Conservation (phyloP, 2,888 invertebrate species). For the Drosophila lacicola region DNA sequence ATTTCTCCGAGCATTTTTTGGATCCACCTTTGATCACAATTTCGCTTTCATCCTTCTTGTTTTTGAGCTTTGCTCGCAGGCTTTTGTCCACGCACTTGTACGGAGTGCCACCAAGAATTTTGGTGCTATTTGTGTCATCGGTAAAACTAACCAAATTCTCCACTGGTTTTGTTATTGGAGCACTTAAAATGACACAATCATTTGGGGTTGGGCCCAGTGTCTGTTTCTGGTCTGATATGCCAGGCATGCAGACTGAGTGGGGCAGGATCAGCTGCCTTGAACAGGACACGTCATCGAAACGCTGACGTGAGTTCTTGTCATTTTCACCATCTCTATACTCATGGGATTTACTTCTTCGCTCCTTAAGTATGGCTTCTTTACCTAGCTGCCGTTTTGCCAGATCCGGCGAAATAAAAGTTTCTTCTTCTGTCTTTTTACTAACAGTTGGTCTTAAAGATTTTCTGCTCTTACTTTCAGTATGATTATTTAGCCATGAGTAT, state of each 20-base stretch:
- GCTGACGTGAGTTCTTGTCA: not conserved
- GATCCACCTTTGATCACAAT: conserved; percentile 48
- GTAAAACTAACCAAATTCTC: not conserved
- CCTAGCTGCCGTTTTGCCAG: conserved; percentile 24
- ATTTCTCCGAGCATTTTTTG: conserved; percentile 23
- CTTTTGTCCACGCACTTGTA: not conserved
- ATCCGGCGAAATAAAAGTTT: conserved; percentile 27
- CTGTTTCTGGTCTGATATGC: not conserved
- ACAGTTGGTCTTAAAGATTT: not conserved
- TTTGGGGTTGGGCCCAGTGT: not conserved
- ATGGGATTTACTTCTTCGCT: not conserved
- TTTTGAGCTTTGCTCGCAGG: not conserved
- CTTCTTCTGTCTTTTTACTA: not conserved
- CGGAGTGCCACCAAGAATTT: conserved; percentile 23
- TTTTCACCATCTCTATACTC: not conserved
- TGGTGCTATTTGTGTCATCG: not conserved
- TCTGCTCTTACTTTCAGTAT: not conserved
- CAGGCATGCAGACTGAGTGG: not conserved
- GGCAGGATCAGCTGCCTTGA: not conserved
- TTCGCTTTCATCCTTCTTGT: not conserved
- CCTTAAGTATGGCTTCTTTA: not conserved
- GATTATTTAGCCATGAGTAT: not conserved
- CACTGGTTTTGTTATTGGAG: not conserved
- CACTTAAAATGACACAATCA: not conserved
- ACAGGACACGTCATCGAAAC: not conserved